Evolutionary conservation across 2,888 invertebrate species (phyloP), one percentile per base, ranked within the genome.

Genomic region (Encarsia formosa): DNA sequence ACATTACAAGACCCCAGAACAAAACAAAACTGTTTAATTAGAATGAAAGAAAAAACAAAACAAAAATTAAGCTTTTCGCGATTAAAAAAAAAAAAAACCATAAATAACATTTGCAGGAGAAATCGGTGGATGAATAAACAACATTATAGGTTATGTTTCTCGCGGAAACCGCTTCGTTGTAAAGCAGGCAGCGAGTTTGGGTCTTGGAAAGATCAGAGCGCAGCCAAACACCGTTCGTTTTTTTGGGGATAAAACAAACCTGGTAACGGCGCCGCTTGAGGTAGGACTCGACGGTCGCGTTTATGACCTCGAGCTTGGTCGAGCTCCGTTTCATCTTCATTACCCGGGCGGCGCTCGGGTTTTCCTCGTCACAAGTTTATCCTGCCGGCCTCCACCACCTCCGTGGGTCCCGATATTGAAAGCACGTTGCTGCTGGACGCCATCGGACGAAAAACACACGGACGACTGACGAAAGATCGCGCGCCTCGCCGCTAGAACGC

Each of bases 221-320:
- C 9, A 32, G 24, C 16, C 19, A 39, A 37, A 35, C n/a, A 16
- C 13, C 35, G 15, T n/a, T 23, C 29, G 9, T 40, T n/a, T n/a
- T n/a, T n/a, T n/a, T 18, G 13, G 15, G 5, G 39, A 40, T 13
- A 31, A 15, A 13, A 18, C 75, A 73, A 71, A 82, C 83, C 62
- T 83, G 81, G 70, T 85, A 86, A 65, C 84, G 84, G 43, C 86
- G 79, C 54, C 83, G 80, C 71, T 85, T 83, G 66, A 86, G 76
- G 75, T 86, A 86, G 56, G 81, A 81, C 64, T 81, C 78, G 63
- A 85, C 79, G 57, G 82, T 83, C 59, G 82, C 81, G 69, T 81
- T 82, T 61, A 86, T 80, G 59, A 81, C 77, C 70, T 86, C 85
- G 71, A 78, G 80, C 76, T 82, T 81, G 55, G 81, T 78, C n/a